phyloP scores from a whole-genome alignment of 2,888 invertebrate genomes.

The Rhopalosiphum nymphaeae region DNA sequence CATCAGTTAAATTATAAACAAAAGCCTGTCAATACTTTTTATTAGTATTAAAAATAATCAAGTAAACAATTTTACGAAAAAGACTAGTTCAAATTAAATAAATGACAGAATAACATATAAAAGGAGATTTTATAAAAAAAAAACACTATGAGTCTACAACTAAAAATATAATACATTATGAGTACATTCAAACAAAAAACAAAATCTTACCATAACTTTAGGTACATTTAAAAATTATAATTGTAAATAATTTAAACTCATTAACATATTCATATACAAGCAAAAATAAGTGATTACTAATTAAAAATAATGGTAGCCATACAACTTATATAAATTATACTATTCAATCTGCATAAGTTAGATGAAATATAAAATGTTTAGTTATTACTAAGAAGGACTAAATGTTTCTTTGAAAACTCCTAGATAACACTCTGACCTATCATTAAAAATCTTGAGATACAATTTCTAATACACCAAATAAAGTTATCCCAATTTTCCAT shows the following conservation, averaged over 20 bases:
- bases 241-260: too few species aligned
- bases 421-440: neutral
- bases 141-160: neutral
- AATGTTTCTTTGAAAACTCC: neutral
- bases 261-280: too few species aligned
- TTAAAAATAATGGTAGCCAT: neutral
- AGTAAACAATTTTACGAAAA: neutral
- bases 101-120: neutral
- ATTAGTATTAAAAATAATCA: neutral
- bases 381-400: neutral
- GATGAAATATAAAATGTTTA: neutral
- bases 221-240: too few species aligned
- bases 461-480: neutral
- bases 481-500: conserved; percentile 41
- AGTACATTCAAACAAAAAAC: too few species aligned
- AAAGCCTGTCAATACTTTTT: too few species aligned
- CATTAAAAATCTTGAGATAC: neutral
- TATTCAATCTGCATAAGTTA: neutral
- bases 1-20: too few species aligned
- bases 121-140: neutral
- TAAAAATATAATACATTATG: too few species aligned
- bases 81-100: neutral
- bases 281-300: too few species aligned
- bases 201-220: too few species aligned
- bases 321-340: neutral